These are phyloP conservation scores for Cheilosia variabilis DNA, from an alignment of 2,888 invertebrate genomes.

Conservation along the genomic window DNA sequence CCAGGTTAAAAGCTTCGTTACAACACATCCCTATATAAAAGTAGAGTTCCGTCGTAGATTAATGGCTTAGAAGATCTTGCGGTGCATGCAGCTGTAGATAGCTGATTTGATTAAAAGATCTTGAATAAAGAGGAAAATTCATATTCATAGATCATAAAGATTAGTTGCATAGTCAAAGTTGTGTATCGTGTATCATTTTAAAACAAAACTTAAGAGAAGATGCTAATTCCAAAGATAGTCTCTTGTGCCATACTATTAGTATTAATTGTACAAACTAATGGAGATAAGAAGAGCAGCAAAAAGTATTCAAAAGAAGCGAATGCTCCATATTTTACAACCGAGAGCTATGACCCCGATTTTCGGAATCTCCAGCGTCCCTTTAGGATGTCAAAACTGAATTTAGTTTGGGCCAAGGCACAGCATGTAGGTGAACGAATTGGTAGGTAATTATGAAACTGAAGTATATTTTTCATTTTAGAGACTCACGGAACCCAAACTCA, in stretches of 20 bases:
- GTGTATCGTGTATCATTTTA: slow-evolving; percentile 8
- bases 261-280: slow-evolving; percentile 56
- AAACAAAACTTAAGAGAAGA: neutral
- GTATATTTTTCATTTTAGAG: slow-evolving; percentile 84
- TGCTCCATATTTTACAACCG: slow-evolving; percentile 78
- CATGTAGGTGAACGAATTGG: slow-evolving; percentile 86
- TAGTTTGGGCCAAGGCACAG: slow-evolving; percentile 95
- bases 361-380: slow-evolving; percentile 92
- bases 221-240: slow-evolving; percentile 57
- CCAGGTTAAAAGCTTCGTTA: too few species aligned
- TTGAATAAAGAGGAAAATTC: neutral
- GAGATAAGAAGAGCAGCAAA: slow-evolving; percentile 79
- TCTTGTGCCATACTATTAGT: slow-evolving; percentile 26
- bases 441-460: neutral
- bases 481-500: slow-evolving; percentile 92
- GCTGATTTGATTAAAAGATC: too few species aligned
- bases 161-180: neutral
- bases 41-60: too few species aligned
- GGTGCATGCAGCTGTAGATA: too few species aligned
- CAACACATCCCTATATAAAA: too few species aligned
- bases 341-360: slow-evolving; percentile 85
- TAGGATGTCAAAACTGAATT: slow-evolving; percentile 94
- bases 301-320: slow-evolving; percentile 82
- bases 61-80: too few species aligned
- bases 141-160: neutral